Percentiles rank a stretch among this genome's conserved stretches.
phyloP scores from a whole-genome alignment of 1,140 invertebrate species.

The Thalassaphorura encarpata region DNA sequence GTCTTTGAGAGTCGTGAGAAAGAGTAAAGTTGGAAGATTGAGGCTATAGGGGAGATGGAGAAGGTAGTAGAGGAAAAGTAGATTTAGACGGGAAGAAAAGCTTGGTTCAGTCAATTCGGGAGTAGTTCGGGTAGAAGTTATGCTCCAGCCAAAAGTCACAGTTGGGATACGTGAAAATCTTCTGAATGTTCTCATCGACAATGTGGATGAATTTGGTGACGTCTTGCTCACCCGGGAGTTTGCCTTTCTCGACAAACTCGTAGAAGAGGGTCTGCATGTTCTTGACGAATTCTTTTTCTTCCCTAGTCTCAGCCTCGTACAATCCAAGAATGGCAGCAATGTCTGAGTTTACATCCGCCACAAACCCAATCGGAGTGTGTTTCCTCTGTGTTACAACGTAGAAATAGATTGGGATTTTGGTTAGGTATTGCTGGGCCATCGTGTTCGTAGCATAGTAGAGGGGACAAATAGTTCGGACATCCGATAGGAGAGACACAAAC shows the following conservation, averaged over 20 bases:
- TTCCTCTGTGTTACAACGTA: constrained; percentile 57
- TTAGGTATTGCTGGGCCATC: constrained; percentile 45
- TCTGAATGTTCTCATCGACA: constrained; percentile 40
- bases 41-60: no score
- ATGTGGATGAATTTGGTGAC: constrained; percentile 36
- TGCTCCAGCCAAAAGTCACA: constrained; percentile 65
- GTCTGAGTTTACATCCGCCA: constrained; percentile 55
- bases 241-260: constrained; percentile 56
- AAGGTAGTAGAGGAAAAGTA: no score
- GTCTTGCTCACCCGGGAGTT: constrained; percentile 46
- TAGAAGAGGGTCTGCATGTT: constrained; percentile 74
- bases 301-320: constrained; percentile 55
- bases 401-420: constrained; percentile 46
- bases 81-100: background rate
- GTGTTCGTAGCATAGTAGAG: constrained; percentile 45
- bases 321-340: constrained; percentile 66
- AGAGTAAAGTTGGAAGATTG: no score
- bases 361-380: constrained; percentile 35
- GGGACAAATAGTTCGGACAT: constrained; percentile 68
- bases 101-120: constrained; percentile 45
- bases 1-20: no score
- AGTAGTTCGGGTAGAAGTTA: constrained; percentile 59
- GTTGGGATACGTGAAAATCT: constrained; percentile 44
- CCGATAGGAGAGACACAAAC: constrained; percentile 53
- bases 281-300: constrained; percentile 58